Base-by-base conservation (phyloP, 2,113 vertebrate genomes). In the Aspiorhynchus laticeps region DNA sequence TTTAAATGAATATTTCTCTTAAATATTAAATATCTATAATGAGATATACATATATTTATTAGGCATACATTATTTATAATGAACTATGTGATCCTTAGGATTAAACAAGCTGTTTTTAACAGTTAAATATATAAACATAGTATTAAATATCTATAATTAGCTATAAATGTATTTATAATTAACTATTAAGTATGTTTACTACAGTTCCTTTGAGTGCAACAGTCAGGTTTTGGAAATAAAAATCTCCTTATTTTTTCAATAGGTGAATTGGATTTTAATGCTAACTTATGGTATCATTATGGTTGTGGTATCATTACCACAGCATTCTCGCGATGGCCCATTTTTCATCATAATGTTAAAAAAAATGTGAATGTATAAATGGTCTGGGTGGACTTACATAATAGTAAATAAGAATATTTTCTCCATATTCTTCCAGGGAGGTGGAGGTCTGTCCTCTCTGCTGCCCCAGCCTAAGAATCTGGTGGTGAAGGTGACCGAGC, bases 381-480 rank as follows among this genome's bases (percentile, higher is more conserved):
- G 31, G 7, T 69, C 31, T 69, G 15, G 31, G 7, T 69, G 3
- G 33, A 53, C 12, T 11, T 26, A 24, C 41, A 17, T 33, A 1
- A 10, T 51, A 17, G 26, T 63, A 63, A 82, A 19, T 12, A 8
- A 5, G 9, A 24, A 51, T 43, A n/a, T 63, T 12, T 41, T 36
- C 7, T 28, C 0, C 59, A 26, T 56, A 14, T 15, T 85, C 19
- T 41, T 82, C 61, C 87, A 96, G 95, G 90, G 88, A 48, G 92
- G 94, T 19, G 97, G 97, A 21, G 97, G 97, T 38, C 93, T 99
- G 82, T 97, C 97, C 0, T 96, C 97, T 74, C 87, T 99, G 88
- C 95, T 99, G 19, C 98, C 97, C 79, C 95, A 99, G 88, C 97
- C 98, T 89, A 97, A 96, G 91, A 98, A 98, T 78, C 80, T 96